Base-by-base conservation (phyloP, 2,797 vertebrate species). In the Melanotaenia trifasciata region DNA sequence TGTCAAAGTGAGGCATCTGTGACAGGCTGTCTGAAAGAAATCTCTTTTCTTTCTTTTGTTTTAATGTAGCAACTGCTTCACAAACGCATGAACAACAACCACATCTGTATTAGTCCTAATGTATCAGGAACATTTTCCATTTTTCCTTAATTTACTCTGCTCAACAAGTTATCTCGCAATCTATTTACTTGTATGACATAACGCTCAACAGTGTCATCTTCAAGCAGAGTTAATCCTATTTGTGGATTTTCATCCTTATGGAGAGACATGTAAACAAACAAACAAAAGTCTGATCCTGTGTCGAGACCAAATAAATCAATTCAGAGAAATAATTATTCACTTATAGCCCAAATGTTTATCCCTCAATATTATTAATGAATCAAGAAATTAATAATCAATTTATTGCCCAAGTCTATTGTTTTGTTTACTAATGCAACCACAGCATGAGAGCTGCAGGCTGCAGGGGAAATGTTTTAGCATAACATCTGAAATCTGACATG, bases 401-500 rank as follows among this genome's bases (percentile, higher is more conserved):
- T 47, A 20, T 47, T 43, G 16, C 12, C 4, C 16, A 67, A 64
- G 67, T 85, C 72, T 68, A 58, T 63, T 78, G 67, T 67, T 60
- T 36, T 50, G 5, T 30, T 66, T 18, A 24, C 50, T 26, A 1
- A 11, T 30, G 60, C 43, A 47, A 68, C 51, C 70, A 67, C 65
- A 76, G 70, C 64, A 68, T n/a, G 66, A 62, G 76, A 78, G 68
- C 67, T 69, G 56, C 59, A 50, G 73, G 58, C 80, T 62, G 40
- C 18, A 33, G 64, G 26, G 72, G 64, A 86, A 84, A 83, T 80
- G 69, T 78, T 47, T 87, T 63, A 82, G 78, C 84, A 86, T 88
- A 71, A 85, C 40, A 80, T 89, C 86, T 88, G 87, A 88, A 89
- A 84, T 84, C 80, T 85, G 86, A 89, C 81, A 78, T 75, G 66